phyloP scores from a whole-genome alignment of 2,888 invertebrate species.

The Limnephilus marmoratus region DNA sequence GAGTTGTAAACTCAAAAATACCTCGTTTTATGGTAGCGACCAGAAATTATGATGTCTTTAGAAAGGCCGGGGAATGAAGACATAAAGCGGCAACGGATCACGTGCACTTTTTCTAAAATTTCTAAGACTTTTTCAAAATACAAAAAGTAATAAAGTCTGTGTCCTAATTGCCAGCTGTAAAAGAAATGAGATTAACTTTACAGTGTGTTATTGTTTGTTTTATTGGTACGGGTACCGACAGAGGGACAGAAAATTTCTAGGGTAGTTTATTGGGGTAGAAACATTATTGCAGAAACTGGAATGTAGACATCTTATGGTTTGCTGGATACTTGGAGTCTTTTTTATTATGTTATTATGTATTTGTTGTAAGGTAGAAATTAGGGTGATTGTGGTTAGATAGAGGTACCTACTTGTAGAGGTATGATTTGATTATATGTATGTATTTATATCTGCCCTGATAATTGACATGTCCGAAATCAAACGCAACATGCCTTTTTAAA shows the following conservation, averaged over 20 bases:
- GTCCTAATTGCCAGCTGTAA: constrained; percentile 15
- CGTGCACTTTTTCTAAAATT: background rate
- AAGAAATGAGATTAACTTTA: constrained; percentile 11
- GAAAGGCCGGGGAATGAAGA: background rate
- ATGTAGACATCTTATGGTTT: background rate
- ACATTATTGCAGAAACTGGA: background rate
- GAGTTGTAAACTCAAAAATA: background rate
- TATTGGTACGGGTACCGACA: background rate
- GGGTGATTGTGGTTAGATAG: background rate
- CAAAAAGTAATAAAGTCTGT: background rate
- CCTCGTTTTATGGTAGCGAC: constrained; percentile 2
- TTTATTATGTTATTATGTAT: background rate
- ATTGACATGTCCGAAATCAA: too few species aligned
- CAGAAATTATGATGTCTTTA: background rate
- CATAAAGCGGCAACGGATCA: background rate
- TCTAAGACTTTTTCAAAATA: background rate
- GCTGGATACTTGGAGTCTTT: background rate
- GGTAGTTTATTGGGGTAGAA: constrained; percentile 9
- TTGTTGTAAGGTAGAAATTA: background rate
- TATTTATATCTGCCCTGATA: too few species aligned
- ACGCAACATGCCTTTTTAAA: too few species aligned
- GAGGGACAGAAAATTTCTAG: background rate
- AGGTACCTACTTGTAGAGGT: background rate
- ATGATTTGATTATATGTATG: too few species aligned
- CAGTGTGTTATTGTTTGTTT: background rate